Base-by-base conservation (phyloP, 2,113 vertebrate species). In the Chroicocephalus ridibundus region DNA sequence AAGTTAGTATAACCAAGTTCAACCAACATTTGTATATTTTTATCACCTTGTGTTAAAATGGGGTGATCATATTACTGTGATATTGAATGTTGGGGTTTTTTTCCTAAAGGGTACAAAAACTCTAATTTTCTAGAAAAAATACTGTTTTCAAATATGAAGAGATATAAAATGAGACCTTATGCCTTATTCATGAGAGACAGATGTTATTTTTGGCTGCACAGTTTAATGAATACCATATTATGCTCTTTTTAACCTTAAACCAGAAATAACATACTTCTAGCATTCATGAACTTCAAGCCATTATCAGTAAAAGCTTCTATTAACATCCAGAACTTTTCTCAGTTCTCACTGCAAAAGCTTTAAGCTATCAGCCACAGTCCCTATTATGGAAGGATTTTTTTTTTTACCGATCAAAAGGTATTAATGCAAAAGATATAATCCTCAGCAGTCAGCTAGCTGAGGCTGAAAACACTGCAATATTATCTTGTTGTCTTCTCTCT, bases 131-230 rank as follows among this genome's bases (percentile, higher is more conserved):
- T 76, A 96, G 68, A n/a, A 95, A 95, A 95, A 91, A 87, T n/a
- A 64, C 12, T 82, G 38, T 90, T 97, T 90, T 97, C 91, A 98
- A 97, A 95, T 95, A 95, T 81, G 71, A 93, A 96, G 86, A 96
- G 93, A 96, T 96, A 96, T 90, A 96, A 98, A 97, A 97, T 92
- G 96, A 97, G 97, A 97, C 82, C 40, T 86, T 94, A 97, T 93
- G 83, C 94, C 54, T 95, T 96, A 97, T 97, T 97, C 98, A 98
- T 96, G 95, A n/a, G 32, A 98, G 95, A 98, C 98, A 98, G 97
- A 98, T 98, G 98, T 98, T 98, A 98, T 97, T 98, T 98, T 97
- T 98, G 97, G 97, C 98, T 98, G 77, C 85, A 86, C 46, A 82
- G 19, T 96, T 86, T 98, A 98, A 98, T 98, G 94, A 97, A 97